A percentile compares a stretch with the other conserved stretches of the same genome.
These are phyloP conservation scores for Eupeodes latifasciatus DNA, from an alignment of 2,888 invertebrate genomes.

Conservation along the genomic window DNA sequence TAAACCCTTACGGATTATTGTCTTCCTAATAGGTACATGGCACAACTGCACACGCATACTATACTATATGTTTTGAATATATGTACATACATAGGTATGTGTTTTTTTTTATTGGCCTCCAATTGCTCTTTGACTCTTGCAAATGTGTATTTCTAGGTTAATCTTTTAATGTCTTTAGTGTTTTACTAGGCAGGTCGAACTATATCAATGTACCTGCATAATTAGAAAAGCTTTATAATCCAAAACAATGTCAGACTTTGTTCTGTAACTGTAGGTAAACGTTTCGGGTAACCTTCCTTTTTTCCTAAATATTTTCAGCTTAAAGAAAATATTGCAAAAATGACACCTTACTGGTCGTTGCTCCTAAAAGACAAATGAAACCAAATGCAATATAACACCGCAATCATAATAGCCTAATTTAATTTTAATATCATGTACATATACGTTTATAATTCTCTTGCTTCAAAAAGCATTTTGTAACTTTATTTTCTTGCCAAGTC, in stretches of 20 bases:
- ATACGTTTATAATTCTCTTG: constrained; percentile 32
- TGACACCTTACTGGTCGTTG: constrained; percentile 49
- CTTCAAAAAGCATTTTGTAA: constrained; percentile 66
- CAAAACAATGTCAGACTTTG: constrained; percentile 45
- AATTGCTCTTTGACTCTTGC: constrained; percentile 56
- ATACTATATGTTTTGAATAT: not conserved
- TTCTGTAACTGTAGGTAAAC: not conserved
- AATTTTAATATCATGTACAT: constrained; percentile 15
- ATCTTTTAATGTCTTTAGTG: constrained; percentile 83
- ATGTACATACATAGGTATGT: no score
- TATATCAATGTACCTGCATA: constrained; percentile 51
- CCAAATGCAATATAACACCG: constrained; percentile 53
- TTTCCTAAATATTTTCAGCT: constrained; percentile 37
- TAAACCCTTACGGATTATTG: constrained; percentile 62
- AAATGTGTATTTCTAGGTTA: constrained; percentile 80
- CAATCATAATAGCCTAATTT: constrained; percentile 56
- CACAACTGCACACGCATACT: constrained; percentile 6
- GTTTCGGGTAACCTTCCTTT: constrained; percentile 13
- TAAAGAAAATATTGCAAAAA: constrained; percentile 38
- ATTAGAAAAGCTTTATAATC: constrained; percentile 45
- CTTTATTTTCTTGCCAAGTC: constrained; percentile 41
- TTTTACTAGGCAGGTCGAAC: constrained; percentile 14
- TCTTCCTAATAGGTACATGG: constrained; percentile 41
- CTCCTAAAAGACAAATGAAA: constrained; percentile 51
- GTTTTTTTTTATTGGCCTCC: constrained; percentile 35